Evolutionary conservation across 2,113 vertebrate species (phyloP), one percentile per base, ranked within the genome.

Genomic region (Typhlomys cinereus): DNA sequence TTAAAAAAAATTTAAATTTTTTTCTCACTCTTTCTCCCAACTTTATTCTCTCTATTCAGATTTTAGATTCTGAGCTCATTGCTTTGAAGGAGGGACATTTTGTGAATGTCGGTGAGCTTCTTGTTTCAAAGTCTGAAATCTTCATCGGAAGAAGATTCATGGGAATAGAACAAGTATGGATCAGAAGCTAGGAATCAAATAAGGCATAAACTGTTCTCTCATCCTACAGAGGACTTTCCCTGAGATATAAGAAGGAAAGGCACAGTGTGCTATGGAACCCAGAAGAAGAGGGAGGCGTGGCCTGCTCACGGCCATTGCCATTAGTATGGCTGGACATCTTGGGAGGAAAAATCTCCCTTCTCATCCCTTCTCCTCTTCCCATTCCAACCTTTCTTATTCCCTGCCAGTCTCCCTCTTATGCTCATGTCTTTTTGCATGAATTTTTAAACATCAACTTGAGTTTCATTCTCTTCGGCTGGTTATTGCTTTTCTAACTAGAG

Each of bases 51-150:
- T 31, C 4, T 70, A 25, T 59, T 78, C 5, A 85, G 62, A n/a
- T n/a, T n/a, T n/a, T 85, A 41, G 57, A 15, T 78, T 89, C 94
- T 46, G 5, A 73, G 61, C 52, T 89, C 8, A 50, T 50, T 70
- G 41, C 4, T 41, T 91, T 46, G 48, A 85, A 70, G 36, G 36
- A 86, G 31, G 6, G 17, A 41, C 25, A 34, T 39, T 14, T 59
- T 69, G 4, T 39, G n/a, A 39, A 57, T 13, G 23, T 81, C 39
- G 93, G 70, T 94, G 54, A 95, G 59, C 5, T 84, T 84, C 74
- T 25, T 84, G 67, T 62, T 94, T 95, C 52, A 82, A 76, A 89
- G 64, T 92, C 41, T 70, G 78, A 76, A 89, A 69, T 92, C 41
- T 70, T 85, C 73, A 83, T 29, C 48, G 13, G 31, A 82, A 67